Conservation (phyloP, 2,888 invertebrate genomes). For the Calliphora vomitoria region DNA sequence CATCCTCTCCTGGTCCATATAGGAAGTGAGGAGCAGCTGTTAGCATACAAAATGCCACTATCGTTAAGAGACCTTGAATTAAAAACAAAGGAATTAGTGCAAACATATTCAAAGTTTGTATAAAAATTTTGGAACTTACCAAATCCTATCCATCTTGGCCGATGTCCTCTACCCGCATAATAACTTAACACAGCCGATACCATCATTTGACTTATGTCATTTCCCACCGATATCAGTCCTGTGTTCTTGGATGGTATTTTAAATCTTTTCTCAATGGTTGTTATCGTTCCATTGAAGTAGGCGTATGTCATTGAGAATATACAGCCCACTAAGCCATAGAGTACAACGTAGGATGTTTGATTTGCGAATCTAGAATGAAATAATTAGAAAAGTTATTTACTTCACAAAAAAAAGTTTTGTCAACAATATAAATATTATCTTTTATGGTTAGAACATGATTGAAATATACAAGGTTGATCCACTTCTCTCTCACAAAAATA, state of each 20-base stretch:
- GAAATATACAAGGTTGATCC: too few species aligned
- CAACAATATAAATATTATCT: too few species aligned
- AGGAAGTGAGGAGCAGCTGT: slow-evolving; percentile 89
- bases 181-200: slow-evolving; percentile 89
- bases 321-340: slow-evolving; percentile 89
- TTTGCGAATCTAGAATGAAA: slow-evolving; percentile 82
- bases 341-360: slow-evolving; percentile 85
- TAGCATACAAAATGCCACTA: slow-evolving; percentile 88
- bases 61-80: slow-evolving; percentile 85
- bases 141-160: slow-evolving; percentile 90
- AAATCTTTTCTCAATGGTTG: slow-evolving; percentile 90
- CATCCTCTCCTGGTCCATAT: slow-evolving; percentile 89
- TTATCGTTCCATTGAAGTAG: slow-evolving; percentile 90
- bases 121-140: slow-evolving; percentile 76
- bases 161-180: slow-evolving; percentile 89
- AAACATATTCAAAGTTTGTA: not conserved
- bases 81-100: not conserved
- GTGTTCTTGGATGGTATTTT: slow-evolving; percentile 90
- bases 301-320: slow-evolving; percentile 89
- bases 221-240: slow-evolving; percentile 90
- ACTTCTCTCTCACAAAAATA: too few species aligned
- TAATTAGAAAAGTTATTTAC: slow-evolving; percentile 74
- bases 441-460: too few species aligned
- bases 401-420: too few species aligned
- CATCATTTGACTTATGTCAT: slow-evolving; percentile 90